Evolutionary conservation across 2,113 vertebrate species (phyloP), one percentile per base, ranked within the genome.

Genomic region (Heloderma charlesbogerti): DNA sequence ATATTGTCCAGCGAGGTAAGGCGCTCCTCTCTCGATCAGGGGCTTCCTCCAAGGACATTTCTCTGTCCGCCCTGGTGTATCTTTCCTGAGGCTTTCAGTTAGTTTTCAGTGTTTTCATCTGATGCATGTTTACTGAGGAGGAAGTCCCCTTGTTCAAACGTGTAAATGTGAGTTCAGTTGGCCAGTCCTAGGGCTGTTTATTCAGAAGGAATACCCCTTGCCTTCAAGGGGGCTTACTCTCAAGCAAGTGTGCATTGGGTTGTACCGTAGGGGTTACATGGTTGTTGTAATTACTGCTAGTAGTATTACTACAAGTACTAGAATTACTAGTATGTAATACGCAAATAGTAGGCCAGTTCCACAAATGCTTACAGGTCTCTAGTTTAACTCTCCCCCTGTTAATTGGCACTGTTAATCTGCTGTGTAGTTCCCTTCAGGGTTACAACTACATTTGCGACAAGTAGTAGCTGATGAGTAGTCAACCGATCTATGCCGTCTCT

Each of bases 1-100:
- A 98, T 99, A 94, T 95, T 99, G 96, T 99, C 99, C 94, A 98
- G 96, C 90, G 99, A 99, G 99, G 99, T 99, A 98, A 98, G 98
- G 93, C 43, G 9, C 15, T 18, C 57, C 16, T 10, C 60, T 27
- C n/a, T n/a, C n/a, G n/a, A n/a, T n/a, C n/a, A 31, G 31, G 67
- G 12, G 10, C 40, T 6, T 6, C 69, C 43, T 13, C 37, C 71
- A 10, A 31, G 37, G 37, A 57, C n/a, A 77, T 8, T 29, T 2
- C 74, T 27, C 18, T 22, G n/a, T 69, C 43, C 74, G 54, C 54
- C 75, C 83, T 67, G 57, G 43, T 74, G 86, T 88, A 87, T 20
- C 74, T 18, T 16, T 51, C 84, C 45, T 43, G 66, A 66, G 63
- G 27, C 40, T 31, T 51, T 54, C 40, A 40, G 5, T 45, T 0